A percentile compares a stretch with the other conserved stretches of the same genome.
phyloP scores from a whole-genome alignment of 2,797 vertebrate species.

The Urocyon cinereoargenteus region DNA sequence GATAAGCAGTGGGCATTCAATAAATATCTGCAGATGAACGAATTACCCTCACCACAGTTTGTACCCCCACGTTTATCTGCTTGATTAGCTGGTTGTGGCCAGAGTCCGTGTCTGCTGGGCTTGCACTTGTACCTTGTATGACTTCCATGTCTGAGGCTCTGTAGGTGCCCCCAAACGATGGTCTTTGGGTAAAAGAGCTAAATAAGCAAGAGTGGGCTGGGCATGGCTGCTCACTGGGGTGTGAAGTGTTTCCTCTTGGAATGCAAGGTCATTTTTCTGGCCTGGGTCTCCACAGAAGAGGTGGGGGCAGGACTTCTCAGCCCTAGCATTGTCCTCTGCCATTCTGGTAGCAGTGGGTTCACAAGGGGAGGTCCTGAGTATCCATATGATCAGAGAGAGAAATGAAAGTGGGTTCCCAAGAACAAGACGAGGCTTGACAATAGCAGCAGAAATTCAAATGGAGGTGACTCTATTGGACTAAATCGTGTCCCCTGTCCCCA shows the following conservation, averaged over 20 bases:
- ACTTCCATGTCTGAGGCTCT: background rate
- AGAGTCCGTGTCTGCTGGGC: fast-evolving
- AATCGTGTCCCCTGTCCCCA: background rate
- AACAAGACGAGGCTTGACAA: background rate
- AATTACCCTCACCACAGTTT: fast-evolving
- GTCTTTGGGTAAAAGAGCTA: background rate
- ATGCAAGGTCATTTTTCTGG: background rate
- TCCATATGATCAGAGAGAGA: background rate
- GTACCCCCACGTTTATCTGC: background rate
- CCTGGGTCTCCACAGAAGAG: background rate
- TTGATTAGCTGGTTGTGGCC: background rate
- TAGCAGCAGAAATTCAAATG: background rate
- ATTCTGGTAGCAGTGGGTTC: background rate
- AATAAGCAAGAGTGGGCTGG: background rate
- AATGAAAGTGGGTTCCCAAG: background rate
- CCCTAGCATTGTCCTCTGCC: background rate
- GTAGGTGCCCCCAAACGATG: fast-evolving
- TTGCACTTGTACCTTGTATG: fast-evolving
- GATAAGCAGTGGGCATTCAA: background rate
- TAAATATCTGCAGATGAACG: background rate
- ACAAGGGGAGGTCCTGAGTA: too few relatives aligned
- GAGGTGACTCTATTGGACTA: fast-evolving
- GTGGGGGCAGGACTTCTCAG: too few relatives aligned
- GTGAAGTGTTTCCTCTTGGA: background rate
- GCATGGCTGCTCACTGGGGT: fast-evolving